phyloP scores from a whole-genome alignment of 2,888 invertebrate genomes.

The Tuta absoluta region DNA sequence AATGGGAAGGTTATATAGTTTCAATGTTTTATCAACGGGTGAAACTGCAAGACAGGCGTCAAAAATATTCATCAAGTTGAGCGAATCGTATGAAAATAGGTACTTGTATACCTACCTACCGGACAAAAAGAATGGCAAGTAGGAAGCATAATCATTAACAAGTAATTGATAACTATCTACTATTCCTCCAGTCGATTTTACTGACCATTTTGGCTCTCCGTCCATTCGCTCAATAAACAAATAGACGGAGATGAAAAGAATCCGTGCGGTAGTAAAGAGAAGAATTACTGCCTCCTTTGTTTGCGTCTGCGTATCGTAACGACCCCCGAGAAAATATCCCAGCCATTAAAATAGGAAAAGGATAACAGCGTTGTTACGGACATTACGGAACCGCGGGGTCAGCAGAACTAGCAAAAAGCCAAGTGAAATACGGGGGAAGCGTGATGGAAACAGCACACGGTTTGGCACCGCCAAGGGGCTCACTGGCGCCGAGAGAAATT shows the following conservation, averaged over 20 bases:
- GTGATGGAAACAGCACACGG: slow-evolving; percentile 22
- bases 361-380: slow-evolving; percentile 38
- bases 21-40: no score
- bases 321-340: slow-evolving; percentile 43
- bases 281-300: slow-evolving; percentile 49
- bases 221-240: slow-evolving; percentile 32
- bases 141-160: no score
- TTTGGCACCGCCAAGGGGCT: slow-evolving; percentile 17
- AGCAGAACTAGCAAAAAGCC: slow-evolving; percentile 17
- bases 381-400: slow-evolving; percentile 11
- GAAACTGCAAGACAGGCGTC: no score
- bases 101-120: no score
- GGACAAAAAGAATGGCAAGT: no score
- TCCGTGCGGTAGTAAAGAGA: slow-evolving; percentile 40
- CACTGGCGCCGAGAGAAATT: slow-evolving; percentile 16
- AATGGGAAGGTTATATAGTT: no score
- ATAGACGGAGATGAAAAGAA: slow-evolving; percentile 39
- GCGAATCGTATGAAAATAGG: no score
- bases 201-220: no score
- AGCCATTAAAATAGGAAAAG: slow-evolving; percentile 55
- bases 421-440: slow-evolving; percentile 23
- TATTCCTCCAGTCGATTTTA: no score
- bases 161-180: no score
- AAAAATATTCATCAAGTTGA: no score
- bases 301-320: slow-evolving; percentile 42